phyloP scores from a whole-genome alignment of 2,797 vertebrate species.

The Amniataba percoides region DNA sequence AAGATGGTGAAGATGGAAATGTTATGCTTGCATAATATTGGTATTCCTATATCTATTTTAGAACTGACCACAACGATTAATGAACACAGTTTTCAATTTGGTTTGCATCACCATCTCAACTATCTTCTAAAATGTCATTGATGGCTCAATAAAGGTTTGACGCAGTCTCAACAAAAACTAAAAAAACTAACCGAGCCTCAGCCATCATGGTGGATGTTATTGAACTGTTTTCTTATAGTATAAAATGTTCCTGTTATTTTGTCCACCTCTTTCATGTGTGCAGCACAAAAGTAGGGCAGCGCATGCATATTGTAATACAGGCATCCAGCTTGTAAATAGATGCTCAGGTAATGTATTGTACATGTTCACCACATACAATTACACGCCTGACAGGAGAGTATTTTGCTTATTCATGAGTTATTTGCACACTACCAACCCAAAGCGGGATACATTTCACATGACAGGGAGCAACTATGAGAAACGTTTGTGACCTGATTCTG shows the following conservation, averaged over 20 bases:
- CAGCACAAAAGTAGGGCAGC: slow-evolving; percentile 27
- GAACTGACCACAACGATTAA: too few relatives aligned
- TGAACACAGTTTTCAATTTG: too few relatives aligned
- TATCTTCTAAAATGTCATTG: too few relatives aligned
- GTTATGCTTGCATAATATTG: too few relatives aligned
- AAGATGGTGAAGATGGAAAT: too few relatives aligned
- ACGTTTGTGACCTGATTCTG: slow-evolving; percentile 9
- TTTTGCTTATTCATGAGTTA: slow-evolving; percentile 28
- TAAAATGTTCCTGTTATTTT: background rate
- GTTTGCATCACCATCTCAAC: too few relatives aligned
- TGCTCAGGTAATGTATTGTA: slow-evolving; percentile 28
- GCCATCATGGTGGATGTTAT: background rate
- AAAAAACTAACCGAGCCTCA: too few relatives aligned
- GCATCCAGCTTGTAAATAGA: slow-evolving; percentile 20
- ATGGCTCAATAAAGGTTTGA: too few relatives aligned
- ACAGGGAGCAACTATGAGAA: slow-evolving; percentile 5
- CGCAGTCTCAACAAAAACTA: too few relatives aligned
- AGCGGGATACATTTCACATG: slow-evolving; percentile 20
- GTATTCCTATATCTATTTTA: too few relatives aligned
- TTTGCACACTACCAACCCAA: slow-evolving; percentile 21
- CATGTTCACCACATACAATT: slow-evolving; percentile 4
- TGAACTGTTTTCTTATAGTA: background rate
- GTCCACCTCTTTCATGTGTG: slow-evolving; percentile 2
- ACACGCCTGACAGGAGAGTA: slow-evolving; percentile 17
- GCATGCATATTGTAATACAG: slow-evolving; percentile 25